Conservation (phyloP, 2,797 vertebrate genomes). For the Mareca penelope region DNA sequence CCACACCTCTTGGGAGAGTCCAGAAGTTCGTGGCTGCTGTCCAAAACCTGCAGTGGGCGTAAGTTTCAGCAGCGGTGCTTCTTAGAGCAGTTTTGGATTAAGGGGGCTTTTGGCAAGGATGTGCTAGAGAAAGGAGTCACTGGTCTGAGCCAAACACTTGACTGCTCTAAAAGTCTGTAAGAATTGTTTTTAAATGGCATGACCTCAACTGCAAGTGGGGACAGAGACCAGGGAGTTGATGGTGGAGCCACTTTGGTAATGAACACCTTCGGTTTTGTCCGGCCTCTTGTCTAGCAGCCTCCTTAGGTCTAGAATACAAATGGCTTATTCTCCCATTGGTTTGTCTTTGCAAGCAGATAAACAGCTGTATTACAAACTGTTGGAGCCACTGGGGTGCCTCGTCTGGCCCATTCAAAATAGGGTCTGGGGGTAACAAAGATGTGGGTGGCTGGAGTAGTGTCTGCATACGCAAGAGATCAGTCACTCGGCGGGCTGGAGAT, state of each 20-base stretch:
- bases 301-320: background rate
- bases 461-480: constrained; percentile 6
- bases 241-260: background rate
- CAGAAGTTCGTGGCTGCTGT: background rate
- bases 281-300: background rate
- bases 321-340: background rate
- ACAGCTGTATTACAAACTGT: background rate
- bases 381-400: background rate
- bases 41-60: background rate
- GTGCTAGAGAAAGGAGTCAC: background rate
- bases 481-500: constrained; percentile 11
- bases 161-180: background rate
- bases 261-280: constrained; percentile 5
- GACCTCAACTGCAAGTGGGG: background rate
- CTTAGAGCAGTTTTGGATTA: background rate
- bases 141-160: background rate
- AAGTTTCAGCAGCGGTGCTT: accelerated
- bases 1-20: background rate
- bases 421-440: constrained; percentile 20
- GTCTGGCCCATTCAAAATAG: background rate
- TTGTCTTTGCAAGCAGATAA: constrained; percentile 24
- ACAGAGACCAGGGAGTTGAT: background rate
- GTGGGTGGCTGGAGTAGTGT: background rate
- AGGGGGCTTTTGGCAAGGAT: background rate
- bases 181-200: background rate